These are phyloP conservation scores for Subacronicta megacephala DNA, from an alignment of 2,888 invertebrate species.

Conservation along the genomic window DNA sequence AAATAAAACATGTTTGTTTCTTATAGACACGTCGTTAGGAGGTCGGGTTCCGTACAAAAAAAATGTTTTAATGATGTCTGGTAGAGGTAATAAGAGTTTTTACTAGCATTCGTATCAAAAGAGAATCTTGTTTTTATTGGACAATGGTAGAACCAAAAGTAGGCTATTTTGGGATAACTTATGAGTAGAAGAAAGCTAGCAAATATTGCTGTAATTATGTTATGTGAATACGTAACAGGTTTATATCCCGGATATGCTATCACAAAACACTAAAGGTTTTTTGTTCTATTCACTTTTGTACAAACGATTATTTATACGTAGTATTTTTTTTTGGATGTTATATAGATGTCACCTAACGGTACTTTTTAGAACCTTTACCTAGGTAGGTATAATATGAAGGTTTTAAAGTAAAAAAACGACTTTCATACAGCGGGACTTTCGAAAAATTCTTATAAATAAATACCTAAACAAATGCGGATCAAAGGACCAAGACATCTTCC, in stretches of 20 bases:
- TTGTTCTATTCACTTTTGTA: no score
- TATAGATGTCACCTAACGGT: no score
- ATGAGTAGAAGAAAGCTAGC: not conserved
- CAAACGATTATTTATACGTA: no score
- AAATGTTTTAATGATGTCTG: slow-evolving; percentile 49
- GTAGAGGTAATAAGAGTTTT: slow-evolving; percentile 39
- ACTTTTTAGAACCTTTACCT: no score
- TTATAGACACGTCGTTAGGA: slow-evolving; percentile 43
- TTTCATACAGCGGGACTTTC: no score
- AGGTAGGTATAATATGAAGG: no score
- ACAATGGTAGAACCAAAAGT: not conserved
- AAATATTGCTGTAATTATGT: no score
- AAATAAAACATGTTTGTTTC: slow-evolving; percentile 57
- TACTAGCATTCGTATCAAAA: slow-evolving; percentile 13
- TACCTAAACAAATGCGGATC: not conserved
- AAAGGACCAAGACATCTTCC: not conserved
- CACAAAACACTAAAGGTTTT: no score
- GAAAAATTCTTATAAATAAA: not conserved
- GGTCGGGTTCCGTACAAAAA: slow-evolving; percentile 62
- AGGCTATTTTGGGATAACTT: not conserved
- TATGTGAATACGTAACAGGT: no score
- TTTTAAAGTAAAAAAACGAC: no score
- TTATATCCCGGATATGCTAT: no score
- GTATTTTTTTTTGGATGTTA: no score
- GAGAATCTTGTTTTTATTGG: slow-evolving; percentile 4